phyloP scores from a whole-genome alignment of 2,113 vertebrate genomes.

The Platichthys stellatus region DNA sequence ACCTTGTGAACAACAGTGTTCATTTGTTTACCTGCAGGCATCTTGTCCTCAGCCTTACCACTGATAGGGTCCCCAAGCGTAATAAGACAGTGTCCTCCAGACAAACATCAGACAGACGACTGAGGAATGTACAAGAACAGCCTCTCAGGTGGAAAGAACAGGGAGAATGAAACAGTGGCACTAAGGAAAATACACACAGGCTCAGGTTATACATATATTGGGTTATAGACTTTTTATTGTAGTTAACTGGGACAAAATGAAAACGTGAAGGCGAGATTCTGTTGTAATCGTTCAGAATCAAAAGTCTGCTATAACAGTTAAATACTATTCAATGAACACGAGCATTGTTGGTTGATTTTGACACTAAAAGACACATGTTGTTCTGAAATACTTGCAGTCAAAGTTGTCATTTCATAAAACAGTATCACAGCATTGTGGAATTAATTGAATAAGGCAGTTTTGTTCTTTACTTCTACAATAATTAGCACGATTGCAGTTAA shows the following conservation, averaged over 20 bases:
- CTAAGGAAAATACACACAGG: neutral
- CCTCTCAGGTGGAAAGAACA: constrained; percentile 3
- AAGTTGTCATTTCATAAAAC: neutral
- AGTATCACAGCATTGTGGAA: neutral
- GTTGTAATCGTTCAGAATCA: neutral
- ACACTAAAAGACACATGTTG: neutral
- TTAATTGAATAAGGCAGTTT: neutral
- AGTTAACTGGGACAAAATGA: neutral
- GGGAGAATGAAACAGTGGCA: constrained; percentile 4
- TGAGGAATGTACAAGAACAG: neutral
- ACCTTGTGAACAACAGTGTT: constrained; percentile 8
- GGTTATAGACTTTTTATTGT: neutral
- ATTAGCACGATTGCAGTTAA: constrained; percentile 25
- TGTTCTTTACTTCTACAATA: neutral
- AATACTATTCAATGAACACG: neutral
- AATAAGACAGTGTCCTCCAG: constrained; percentile 19
- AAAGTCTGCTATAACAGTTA: neutral
- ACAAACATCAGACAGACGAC: constrained; percentile 19
- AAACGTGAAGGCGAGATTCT: neutral
- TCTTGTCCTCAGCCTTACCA: constrained; percentile 2
- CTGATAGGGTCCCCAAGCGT: constrained; percentile 26
- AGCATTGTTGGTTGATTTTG: neutral
- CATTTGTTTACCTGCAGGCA: constrained; percentile 36
- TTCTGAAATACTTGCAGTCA: constrained; percentile 3
- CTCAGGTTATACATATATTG: neutral